A percentile compares a stretch with the other conserved stretches of the same genome.
These are phyloP conservation scores for Pseudolaguvia tuberculata DNA, from an alignment of 2,113 vertebrate genomes.

Conservation along the genomic window DNA sequence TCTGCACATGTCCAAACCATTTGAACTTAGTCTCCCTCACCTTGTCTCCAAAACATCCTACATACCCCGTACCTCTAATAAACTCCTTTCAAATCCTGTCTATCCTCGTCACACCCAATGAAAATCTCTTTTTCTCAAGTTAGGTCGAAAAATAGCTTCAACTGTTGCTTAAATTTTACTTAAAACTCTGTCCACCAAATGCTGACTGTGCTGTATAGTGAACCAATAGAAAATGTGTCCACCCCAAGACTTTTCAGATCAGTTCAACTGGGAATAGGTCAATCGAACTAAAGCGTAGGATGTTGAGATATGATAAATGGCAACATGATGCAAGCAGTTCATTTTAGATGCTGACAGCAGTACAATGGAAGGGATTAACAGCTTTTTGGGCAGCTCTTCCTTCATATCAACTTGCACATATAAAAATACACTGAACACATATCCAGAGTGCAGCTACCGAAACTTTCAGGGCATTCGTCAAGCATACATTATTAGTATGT, in stretches of 20 bases:
- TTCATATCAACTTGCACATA: conserved; percentile 58
- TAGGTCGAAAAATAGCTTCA: no score
- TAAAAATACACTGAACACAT: conserved; percentile 57
- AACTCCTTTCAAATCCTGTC: no score
- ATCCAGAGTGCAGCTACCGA: conserved; percentile 51
- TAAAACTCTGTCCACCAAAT: background rate
- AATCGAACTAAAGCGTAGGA: background rate
- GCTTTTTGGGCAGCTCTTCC: conserved; percentile 56
- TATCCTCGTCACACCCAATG: no score
- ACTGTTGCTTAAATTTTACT: no score
- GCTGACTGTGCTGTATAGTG: no score
- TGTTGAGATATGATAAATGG: conserved; percentile 42
- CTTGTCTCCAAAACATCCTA: no score
- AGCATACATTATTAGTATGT: conserved; percentile 57
- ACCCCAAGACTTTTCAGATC: background rate
- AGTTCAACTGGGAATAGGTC: background rate
- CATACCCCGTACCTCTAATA: no score
- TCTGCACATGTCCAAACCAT: no score
- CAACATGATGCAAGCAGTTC: conserved; percentile 38
- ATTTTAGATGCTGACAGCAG: conserved; percentile 52
- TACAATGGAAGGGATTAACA: conserved; percentile 58
- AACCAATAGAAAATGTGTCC: no score
- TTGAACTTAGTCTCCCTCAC: no score
- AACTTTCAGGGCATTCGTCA: conserved; percentile 55
- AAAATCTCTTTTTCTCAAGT: no score